These are phyloP conservation scores for Drosophila kuntzei DNA, from an alignment of 2,888 invertebrate species.

Conservation along the genomic window DNA sequence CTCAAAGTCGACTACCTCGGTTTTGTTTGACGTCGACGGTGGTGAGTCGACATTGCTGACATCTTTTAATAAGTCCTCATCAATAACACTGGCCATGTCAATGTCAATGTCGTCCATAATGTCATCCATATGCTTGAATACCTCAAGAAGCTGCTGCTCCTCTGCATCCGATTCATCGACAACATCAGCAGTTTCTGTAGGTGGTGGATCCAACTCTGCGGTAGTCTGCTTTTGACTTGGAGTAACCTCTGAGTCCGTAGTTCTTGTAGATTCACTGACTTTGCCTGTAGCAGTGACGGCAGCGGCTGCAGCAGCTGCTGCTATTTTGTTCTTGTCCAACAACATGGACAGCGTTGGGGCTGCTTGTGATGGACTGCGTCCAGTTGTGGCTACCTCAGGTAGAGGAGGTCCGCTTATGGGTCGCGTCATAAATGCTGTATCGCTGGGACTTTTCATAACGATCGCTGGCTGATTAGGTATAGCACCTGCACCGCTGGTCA, in stretches of 20 bases:
- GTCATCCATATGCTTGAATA: conserved; percentile 83
- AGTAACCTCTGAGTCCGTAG: conserved; percentile 12
- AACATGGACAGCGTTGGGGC: conserved; percentile 92
- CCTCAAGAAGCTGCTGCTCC: conserved; percentile 84
- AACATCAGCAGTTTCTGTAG: conserved; percentile 3
- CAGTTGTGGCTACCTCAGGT: conserved; percentile 48
- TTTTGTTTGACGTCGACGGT: conserved; percentile 47
- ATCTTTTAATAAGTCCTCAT: conserved; percentile 82
- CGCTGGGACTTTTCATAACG: conserved; percentile 70
- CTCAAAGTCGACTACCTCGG: conserved; percentile 68
- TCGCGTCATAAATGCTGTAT: conserved; percentile 74
- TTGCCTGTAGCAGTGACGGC: conserved; percentile 10
- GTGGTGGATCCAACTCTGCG: conserved; percentile 12
- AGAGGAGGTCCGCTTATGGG: conserved; percentile 84
- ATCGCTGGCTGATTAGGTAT: conserved; percentile 76
- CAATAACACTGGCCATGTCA: conserved; percentile 83
- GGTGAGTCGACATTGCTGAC: conserved; percentile 77
- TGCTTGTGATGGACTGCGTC: conserved; percentile 88
- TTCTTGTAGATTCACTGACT: conserved; percentile 26
- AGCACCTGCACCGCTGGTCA: conserved; percentile 82
- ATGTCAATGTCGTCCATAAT: conserved; percentile 85
- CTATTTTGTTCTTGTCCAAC: conserved; percentile 87
- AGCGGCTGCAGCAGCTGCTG: conserved; percentile 17
- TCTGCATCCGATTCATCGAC: conserved; percentile 79
- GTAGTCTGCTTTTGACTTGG: conserved; percentile 42